Evolutionary conservation across 2,113 vertebrate species (phyloP), one percentile per base, ranked within the genome.

Genomic region (Semicossyphus pulcher): DNA sequence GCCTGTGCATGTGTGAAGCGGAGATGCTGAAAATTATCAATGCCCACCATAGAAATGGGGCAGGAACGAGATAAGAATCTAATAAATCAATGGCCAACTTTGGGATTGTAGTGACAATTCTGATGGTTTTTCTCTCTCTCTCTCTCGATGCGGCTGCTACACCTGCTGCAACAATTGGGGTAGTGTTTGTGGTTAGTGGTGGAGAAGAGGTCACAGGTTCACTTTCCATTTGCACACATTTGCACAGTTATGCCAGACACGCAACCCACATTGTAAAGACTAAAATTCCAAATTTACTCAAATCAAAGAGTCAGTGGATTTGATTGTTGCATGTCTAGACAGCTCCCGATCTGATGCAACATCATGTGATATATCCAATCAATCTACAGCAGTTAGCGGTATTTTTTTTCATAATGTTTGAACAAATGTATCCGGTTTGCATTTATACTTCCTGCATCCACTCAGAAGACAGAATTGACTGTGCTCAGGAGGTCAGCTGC

Each of bases 1-100:
- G 64, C 51, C 86, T 93, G 83, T 93, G 83, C 63, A 89, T 85
- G 86, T 90, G 88, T 86, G 86, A 88, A 86, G 76, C 29, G 69
- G 74, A 74, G 72, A 85, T 76, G 76, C 61, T 63, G 66, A 60
- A 70, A 77, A 83, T 78, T 51, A 88, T 86, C 74, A 81, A 68
- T 83, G 84, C 47, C 49, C 12, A 7, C 54, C 75, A 77, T 82
- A 79, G 76, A 81, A 39, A 78, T 36, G 29, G 64, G 60, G 59
- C 52, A 78, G 76, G 65, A 77, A 81, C 37, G 60, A 76, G 72
- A 85, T 69, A 80, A 77, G 60, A 72, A 88, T 88, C 57, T 3
- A 76, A 87, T 86, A 66, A 69, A 76, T 88, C 72, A 23, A 62
- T 36, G 48, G 54, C 70, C 14, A 41, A 74, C 59, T 88, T 83